These are phyloP conservation scores for Pollachius pollachius DNA, from an alignment of 2,113 vertebrate species.

Conservation along the genomic window DNA sequence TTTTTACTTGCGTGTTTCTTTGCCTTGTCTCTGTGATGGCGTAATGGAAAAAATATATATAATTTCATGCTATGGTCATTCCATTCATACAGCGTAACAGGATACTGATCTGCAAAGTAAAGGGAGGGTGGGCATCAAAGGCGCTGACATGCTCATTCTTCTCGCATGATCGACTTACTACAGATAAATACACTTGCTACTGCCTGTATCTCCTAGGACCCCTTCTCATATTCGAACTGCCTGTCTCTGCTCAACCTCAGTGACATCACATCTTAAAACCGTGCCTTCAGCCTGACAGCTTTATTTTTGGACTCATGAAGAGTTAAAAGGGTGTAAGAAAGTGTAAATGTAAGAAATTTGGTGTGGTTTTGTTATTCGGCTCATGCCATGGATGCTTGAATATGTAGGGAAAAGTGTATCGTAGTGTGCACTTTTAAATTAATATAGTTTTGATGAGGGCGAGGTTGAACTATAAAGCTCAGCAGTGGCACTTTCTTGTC, in stretches of 20 bases:
- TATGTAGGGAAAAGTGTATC: background rate
- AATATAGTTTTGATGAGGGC: background rate
- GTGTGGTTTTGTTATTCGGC: background rate
- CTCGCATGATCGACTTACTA: constrained; percentile 17
- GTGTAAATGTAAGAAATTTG: background rate
- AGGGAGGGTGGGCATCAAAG: constrained; percentile 2
- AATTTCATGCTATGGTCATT: background rate
- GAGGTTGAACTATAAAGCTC: background rate
- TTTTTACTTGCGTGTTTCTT: background rate
- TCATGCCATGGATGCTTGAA: background rate
- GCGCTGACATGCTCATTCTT: constrained; percentile 15
- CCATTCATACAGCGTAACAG: background rate
- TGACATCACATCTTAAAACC: constrained; percentile 29
- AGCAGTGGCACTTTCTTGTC: too few relatives aligned
- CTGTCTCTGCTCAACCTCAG: constrained; percentile 45
- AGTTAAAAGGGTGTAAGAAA: background rate
- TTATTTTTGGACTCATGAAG: constrained; percentile 19
- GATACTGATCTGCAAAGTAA: background rate
- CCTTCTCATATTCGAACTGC: constrained; percentile 51
- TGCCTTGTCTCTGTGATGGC: background rate
- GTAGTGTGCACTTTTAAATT: background rate
- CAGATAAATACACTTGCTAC: constrained; percentile 17
- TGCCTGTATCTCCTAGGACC: constrained; percentile 44
- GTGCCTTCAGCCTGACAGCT: constrained; percentile 23
- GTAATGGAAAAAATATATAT: background rate